phyloP scores from a whole-genome alignment of 1,140 invertebrate species.

The Orchesella cincta region DNA sequence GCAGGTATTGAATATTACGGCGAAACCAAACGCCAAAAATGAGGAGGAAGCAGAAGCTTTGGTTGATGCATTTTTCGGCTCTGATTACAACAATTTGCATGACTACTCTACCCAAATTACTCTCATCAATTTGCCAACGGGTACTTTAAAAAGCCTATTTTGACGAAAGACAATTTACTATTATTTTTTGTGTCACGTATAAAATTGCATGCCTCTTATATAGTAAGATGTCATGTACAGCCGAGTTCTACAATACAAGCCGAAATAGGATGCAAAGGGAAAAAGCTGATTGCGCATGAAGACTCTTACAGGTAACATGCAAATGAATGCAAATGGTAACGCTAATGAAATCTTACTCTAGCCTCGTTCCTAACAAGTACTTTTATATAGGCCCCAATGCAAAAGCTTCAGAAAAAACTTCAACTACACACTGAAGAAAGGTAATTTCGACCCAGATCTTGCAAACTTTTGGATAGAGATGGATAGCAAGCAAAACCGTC shows the following conservation, averaged over 20 bases:
- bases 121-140: neutral
- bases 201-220: too few relatives aligned
- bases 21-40: neutral
- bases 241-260: neutral
- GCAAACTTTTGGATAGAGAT: neutral
- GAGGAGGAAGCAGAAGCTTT: neutral
- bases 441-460: neutral
- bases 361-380: neutral
- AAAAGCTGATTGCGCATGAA: neutral
- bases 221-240: neutral
- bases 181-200: too few relatives aligned
- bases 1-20: neutral
- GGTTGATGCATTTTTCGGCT: slow-evolving; percentile 2
- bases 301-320: neutral
- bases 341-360: neutral
- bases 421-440: neutral
- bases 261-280: slow-evolving; percentile 9
- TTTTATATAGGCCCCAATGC: neutral
- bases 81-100: neutral
- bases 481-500: neutral
- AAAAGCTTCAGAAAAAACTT: neutral
- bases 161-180: too few relatives aligned
- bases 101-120: neutral
- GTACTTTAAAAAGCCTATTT: too few relatives aligned
- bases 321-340: neutral